Conservation (phyloP, 2,113 vertebrate species). For the Craseonycteris thonglongyai region DNA sequence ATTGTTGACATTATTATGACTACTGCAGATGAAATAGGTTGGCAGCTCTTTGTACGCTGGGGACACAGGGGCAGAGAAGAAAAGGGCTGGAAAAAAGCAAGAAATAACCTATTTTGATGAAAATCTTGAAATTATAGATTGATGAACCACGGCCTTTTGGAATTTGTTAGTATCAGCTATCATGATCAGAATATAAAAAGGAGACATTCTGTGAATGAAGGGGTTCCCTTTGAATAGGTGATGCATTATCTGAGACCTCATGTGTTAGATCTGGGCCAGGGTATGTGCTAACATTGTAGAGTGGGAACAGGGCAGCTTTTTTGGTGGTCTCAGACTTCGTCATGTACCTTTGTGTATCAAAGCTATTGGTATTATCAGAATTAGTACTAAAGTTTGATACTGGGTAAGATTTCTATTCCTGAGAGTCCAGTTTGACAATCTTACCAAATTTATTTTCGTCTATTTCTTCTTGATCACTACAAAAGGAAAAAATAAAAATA, state of each 20-base stretch:
- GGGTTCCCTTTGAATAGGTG: not conserved
- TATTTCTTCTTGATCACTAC: not conserved
- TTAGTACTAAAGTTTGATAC: not conserved
- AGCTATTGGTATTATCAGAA: not conserved
- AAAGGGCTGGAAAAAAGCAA: not conserved
- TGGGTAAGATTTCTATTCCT: not conserved
- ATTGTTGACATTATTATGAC: not conserved
- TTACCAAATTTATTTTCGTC: not conserved
- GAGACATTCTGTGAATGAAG: not conserved
- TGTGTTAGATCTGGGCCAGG: not conserved
- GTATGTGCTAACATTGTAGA: not conserved
- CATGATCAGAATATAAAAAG: not conserved
- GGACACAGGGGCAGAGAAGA: not conserved
- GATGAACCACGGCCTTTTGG: not conserved
- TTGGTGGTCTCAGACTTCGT: not conserved
- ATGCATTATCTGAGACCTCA: not conserved
- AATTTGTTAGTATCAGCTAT: not conserved
- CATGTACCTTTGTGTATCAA: not conserved
- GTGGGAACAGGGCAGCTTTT: not conserved
- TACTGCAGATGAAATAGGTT: not conserved
- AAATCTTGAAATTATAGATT: not conserved
- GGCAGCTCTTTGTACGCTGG: not conserved
- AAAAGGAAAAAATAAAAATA: not conserved
- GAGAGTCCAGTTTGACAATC: not conserved
- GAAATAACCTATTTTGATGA: not conserved